Evolutionary conservation across 2,888 invertebrate species (phyloP).

Genomic region (Chloroclysta siterata): DNA sequence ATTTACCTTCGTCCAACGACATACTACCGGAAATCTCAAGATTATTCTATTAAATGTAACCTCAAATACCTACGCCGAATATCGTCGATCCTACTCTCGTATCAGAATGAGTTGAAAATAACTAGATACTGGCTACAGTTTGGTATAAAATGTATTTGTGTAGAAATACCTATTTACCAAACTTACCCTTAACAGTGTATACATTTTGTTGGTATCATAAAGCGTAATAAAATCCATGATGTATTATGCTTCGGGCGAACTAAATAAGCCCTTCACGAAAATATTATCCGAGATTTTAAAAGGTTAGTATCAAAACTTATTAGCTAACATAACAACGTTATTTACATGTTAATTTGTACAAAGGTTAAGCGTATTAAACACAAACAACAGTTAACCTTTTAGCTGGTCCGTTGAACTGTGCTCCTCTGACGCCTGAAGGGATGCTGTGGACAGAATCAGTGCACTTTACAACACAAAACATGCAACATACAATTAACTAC

Average conservation of each 20-base stretch:
- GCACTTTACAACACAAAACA: conserved; percentile 56
- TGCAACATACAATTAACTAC: conserved; percentile 50
- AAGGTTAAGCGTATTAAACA: conserved; percentile 34
- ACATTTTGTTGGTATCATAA: not conserved
- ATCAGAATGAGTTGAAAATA: too few species aligned
- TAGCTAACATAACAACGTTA: conserved; percentile 5
- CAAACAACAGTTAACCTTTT: conserved; percentile 54
- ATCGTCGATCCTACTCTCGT: too few species aligned
- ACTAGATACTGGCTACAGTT: too few species aligned
- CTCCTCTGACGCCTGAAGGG: conserved; percentile 34
- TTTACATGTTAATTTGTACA: conserved; percentile 17
- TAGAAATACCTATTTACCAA: too few species aligned
- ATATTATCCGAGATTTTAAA: not conserved
- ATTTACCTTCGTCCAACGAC: too few species aligned
- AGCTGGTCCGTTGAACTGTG: conserved; percentile 39
- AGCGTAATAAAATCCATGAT: not conserved
- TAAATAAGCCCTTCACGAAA: not conserved
- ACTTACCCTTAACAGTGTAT: too few species aligned
- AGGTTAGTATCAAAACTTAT: conserved; percentile 1
- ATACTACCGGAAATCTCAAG: too few species aligned
- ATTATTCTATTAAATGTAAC: too few species aligned
- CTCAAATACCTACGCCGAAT: too few species aligned
- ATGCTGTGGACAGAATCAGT: conserved; percentile 65
- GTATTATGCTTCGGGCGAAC: not conserved
- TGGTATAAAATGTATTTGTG: too few species aligned